Evolutionary conservation across 1,140 invertebrate genomes (phyloP).

Genomic region (Phocides pigmalion): DNA sequence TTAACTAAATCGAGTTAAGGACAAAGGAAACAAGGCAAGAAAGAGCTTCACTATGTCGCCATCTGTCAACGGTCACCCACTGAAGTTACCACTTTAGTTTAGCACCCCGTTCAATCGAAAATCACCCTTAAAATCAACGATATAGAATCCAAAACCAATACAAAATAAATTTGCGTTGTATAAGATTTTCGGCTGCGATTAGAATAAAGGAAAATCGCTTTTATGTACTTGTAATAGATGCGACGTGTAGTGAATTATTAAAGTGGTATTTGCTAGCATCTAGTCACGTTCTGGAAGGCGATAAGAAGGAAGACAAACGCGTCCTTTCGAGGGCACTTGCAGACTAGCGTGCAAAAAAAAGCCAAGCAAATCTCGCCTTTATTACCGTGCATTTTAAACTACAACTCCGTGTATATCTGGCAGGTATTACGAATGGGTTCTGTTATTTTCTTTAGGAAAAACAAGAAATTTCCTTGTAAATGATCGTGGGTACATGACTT

Average conservation of each 20-base stretch:
- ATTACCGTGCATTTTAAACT: constrained; percentile 31
- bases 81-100: constrained; percentile 32
- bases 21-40: constrained; percentile 66
- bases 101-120: constrained; percentile 22
- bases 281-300: constrained; percentile 44
- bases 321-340: constrained; percentile 39
- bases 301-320: constrained; percentile 48
- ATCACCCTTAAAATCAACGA: constrained; percentile 18
- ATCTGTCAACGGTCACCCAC: constrained; percentile 64
- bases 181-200: constrained; percentile 25
- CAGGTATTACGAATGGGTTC: constrained; percentile 33
- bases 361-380: constrained; percentile 23
- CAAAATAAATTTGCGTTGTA: constrained; percentile 17
- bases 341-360: constrained; percentile 25
- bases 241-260: not conserved
- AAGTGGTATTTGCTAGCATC: constrained; percentile 16
- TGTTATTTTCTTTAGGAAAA: constrained; percentile 28
- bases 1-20: constrained; percentile 67
- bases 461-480: constrained; percentile 35
- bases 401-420: constrained; percentile 25
- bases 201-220: constrained; percentile 8
- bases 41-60: constrained; percentile 62
- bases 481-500: constrained; percentile 28
- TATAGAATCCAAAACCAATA: constrained; percentile 27
- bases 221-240: constrained; percentile 24